Percentiles rank a stretch among this genome's conserved stretches.
These are phyloP conservation scores for Takifugu bimaculatus DNA, from an alignment of 2,113 vertebrate genomes.

Conservation along the genomic window DNA sequence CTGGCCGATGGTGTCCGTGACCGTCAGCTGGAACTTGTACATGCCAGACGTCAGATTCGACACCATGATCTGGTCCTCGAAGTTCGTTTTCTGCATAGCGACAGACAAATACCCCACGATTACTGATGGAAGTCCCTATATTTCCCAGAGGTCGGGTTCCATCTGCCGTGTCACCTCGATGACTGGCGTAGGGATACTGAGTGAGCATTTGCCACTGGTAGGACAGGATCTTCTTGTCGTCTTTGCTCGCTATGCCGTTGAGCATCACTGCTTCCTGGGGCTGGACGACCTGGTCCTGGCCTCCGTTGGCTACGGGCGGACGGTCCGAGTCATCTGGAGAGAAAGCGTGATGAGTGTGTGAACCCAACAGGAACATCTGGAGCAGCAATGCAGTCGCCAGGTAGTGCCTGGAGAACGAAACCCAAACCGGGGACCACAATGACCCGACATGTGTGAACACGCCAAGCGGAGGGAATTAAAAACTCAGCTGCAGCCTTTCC, in stretches of 20 bases:
- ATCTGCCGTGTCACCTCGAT: slow-evolving; percentile 72
- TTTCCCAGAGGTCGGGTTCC: not conserved
- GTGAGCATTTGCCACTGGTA: slow-evolving; percentile 79
- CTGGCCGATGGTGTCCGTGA: slow-evolving; percentile 68
- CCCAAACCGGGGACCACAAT: slow-evolving; percentile 10
- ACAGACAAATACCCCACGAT: not conserved
- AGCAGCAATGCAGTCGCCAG: not conserved
- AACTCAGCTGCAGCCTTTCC: not conserved
- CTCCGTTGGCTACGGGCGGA: slow-evolving; percentile 75
- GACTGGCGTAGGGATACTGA: slow-evolving; percentile 48
- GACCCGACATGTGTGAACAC: slow-evolving; percentile 45
- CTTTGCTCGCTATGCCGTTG: slow-evolving; percentile 77
- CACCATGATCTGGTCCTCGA: slow-evolving; percentile 71
- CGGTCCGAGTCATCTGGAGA: slow-evolving; percentile 71
- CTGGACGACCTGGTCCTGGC: slow-evolving; percentile 82
- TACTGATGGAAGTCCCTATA: not conserved
- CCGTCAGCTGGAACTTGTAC: slow-evolving; percentile 85
- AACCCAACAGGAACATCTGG: not conserved
- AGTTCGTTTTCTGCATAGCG: slow-evolving; percentile 68
- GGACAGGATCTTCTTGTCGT: slow-evolving; percentile 67
- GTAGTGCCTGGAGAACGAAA: slow-evolving; percentile 13
- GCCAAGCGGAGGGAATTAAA: slow-evolving; percentile 12
- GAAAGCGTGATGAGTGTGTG: slow-evolving; percentile 4
- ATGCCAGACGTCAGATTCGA: slow-evolving; percentile 82
- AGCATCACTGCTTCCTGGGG: slow-evolving; percentile 78